phyloP scores from a whole-genome alignment of 1,140 invertebrate species.

The Drosophila arawakana region DNA sequence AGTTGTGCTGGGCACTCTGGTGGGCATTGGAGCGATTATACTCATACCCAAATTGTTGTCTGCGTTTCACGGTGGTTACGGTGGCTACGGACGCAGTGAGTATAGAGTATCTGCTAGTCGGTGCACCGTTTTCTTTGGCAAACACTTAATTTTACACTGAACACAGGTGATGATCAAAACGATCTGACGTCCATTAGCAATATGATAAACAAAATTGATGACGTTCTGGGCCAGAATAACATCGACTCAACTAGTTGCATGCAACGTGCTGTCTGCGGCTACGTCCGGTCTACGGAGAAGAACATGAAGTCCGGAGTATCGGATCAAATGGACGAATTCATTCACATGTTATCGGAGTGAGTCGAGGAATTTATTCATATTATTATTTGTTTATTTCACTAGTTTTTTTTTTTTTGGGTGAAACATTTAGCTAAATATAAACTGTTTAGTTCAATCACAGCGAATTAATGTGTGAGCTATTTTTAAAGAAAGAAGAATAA shows the following conservation, averaged over 20 bases:
- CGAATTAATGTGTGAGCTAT: slow-evolving; percentile 29
- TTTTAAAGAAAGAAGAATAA: slow-evolving; percentile 30
- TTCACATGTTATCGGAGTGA: slow-evolving; percentile 88
- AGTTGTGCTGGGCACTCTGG: slow-evolving; percentile 90
- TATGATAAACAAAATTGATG: slow-evolving; percentile 89
- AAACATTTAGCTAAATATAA: slow-evolving; percentile 50
- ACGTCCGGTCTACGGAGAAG: slow-evolving; percentile 89
- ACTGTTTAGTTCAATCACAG: slow-evolving; percentile 42
- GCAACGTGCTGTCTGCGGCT: slow-evolving; percentile 91
- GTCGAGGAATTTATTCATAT: slow-evolving; percentile 49
- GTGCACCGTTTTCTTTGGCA: background rate
- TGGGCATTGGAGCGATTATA: slow-evolving; percentile 91
- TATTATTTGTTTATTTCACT: slow-evolving; percentile 24
- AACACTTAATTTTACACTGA: background rate
- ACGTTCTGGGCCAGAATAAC: slow-evolving; percentile 89
- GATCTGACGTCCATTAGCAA: slow-evolving; percentile 87
- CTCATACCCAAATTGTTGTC: slow-evolving; percentile 91
- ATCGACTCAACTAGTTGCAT: slow-evolving; percentile 92
- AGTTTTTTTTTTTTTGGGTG: slow-evolving; percentile 14
- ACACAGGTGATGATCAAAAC: slow-evolving; percentile 87
- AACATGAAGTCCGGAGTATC: slow-evolving; percentile 87
- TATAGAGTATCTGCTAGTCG: slow-evolving; percentile 11
- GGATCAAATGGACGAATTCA: slow-evolving; percentile 88
- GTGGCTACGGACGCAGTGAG: slow-evolving; percentile 90
- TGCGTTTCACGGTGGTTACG: slow-evolving; percentile 88